Conservation (phyloP, 2,113 vertebrate species). For the Macrotus californicus region DNA sequence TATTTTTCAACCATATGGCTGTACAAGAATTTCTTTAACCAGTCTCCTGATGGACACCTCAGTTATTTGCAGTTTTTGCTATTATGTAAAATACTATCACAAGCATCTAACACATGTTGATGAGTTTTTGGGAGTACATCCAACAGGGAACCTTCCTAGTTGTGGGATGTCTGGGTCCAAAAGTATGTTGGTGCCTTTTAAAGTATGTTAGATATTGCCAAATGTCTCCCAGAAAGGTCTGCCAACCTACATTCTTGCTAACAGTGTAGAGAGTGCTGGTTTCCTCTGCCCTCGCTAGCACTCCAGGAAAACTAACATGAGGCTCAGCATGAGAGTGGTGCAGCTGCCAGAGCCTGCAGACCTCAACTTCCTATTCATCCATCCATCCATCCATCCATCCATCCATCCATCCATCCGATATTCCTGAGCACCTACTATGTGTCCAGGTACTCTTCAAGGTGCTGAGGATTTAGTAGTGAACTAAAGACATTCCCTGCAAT, state of each 20-base stretch:
- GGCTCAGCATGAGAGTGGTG: background rate
- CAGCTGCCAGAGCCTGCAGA: background rate
- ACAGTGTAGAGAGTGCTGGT: background rate
- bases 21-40: background rate
- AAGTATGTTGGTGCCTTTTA: background rate
- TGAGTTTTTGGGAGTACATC: conserved; percentile 4
- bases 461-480: background rate
- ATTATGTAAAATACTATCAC: background rate
- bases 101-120: background rate
- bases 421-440: background rate
- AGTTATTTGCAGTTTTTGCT: background rate
- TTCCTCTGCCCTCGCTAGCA: background rate
- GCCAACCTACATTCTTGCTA: background rate
- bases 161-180: background rate
- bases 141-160: background rate
- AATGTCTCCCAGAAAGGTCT: background rate
- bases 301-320: background rate
- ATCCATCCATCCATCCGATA: background rate
- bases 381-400: background rate
- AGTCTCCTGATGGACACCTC: background rate
- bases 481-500: background rate
- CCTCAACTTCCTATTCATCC: background rate
- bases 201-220: background rate
- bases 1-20: background rate
- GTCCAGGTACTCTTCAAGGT: background rate